Conservation (phyloP, 2,113 vertebrate genomes). For the Spizaetus ornatus region DNA sequence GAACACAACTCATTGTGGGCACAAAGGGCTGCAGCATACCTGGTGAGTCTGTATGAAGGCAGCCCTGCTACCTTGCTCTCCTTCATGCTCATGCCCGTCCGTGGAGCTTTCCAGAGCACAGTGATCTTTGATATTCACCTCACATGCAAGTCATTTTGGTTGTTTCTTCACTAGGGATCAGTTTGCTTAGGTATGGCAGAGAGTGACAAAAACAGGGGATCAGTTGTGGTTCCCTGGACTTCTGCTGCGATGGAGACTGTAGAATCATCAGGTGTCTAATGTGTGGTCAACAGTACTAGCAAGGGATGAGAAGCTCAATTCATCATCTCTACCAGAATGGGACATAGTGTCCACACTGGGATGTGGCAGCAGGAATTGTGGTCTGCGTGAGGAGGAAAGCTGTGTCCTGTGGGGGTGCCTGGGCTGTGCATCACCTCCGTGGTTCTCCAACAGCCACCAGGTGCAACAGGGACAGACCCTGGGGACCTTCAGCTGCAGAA, state of each 20-base stretch:
- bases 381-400: not conserved
- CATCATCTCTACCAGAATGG: not conserved
- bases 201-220: not conserved
- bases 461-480: not conserved
- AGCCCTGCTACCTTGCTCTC: not conserved
- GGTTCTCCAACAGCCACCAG: not conserved
- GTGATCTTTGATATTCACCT: not conserved
- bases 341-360: rapidly evolving
- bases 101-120: not conserved
- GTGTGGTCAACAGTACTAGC: rapidly evolving
- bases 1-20: not conserved
- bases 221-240: not conserved
- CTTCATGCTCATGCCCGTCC: not conserved
- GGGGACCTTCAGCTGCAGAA: not conserved
- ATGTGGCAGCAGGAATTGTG: not conserved
- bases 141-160: not conserved
- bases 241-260: not conserved
- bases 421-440: rapidly evolving
- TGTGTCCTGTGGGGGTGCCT: not conserved
- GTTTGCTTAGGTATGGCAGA: not conserved
- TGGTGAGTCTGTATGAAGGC: not conserved
- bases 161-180: not conserved
- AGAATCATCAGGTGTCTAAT: not conserved
- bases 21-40: not conserved
- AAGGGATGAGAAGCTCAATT: not conserved